Percentiles rank a stretch among this genome's conserved stretches.
phyloP scores from a whole-genome alignment of 2,888 invertebrate species.

The Lissonota sp. region DNA sequence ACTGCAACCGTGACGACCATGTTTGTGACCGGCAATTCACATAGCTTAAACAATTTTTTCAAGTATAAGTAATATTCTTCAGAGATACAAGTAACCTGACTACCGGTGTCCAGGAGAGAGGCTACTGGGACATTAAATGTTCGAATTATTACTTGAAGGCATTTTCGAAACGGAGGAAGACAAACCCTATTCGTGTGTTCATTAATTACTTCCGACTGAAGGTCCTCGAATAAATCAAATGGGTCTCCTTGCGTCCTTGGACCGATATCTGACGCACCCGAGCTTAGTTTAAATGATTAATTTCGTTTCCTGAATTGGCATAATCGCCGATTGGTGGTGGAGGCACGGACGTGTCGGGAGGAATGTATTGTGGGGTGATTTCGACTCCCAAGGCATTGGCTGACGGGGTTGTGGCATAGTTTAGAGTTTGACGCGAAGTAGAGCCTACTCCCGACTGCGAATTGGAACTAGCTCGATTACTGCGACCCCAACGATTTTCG shows the following conservation, averaged over 20 bases:
- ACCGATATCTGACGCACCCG: slow-evolving; percentile 34
- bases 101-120: slow-evolving; percentile 63
- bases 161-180: slow-evolving; percentile 9
- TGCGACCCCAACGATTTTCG: no score
- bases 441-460: no score
- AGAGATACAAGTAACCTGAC: slow-evolving; percentile 64
- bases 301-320: no score
- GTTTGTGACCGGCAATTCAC: no score
- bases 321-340: not conserved
- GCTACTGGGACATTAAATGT: slow-evolving; percentile 32
- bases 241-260: slow-evolving; percentile 20
- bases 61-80: slow-evolving; percentile 51
- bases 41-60: not conserved
- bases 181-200: not conserved
- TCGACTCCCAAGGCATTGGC: not conserved
- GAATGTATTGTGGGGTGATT: no score
- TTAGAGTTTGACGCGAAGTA: not conserved
- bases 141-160: slow-evolving; percentile 43
- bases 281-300: slow-evolving; percentile 58
- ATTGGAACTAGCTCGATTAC: no score
- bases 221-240: slow-evolving; percentile 48
- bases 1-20: no score
- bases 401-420: not conserved
- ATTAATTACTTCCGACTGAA: slow-evolving; percentile 23
- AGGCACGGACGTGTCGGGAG: not conserved